Evolutionary conservation across 35 echinoderm and acorn worm genomes (phyloP).

Genomic region (Acanthaster planci): DNA sequence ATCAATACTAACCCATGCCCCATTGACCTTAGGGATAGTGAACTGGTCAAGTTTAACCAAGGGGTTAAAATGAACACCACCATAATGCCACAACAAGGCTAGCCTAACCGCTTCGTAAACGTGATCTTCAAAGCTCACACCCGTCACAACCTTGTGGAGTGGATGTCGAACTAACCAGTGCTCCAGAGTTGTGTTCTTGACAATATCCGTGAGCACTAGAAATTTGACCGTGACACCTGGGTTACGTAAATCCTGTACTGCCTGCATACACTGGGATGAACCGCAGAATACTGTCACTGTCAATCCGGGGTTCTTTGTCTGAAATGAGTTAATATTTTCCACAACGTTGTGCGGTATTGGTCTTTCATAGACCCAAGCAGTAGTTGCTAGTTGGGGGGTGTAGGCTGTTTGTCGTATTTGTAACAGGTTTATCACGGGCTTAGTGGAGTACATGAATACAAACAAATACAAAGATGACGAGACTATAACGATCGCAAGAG

Average conservation of each 20-base stretch:
- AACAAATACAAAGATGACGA: not conserved
- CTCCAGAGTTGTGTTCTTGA: not conserved
- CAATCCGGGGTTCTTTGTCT: not conserved
- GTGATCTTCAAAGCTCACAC: slow-evolving; percentile 8
- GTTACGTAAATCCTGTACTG: not conserved
- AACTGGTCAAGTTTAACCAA: not conserved
- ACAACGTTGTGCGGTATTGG: not conserved
- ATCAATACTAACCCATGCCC: not conserved
- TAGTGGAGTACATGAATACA: not conserved
- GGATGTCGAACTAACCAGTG: not conserved
- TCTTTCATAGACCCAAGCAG: not conserved
- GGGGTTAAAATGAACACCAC: not conserved
- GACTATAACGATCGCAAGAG: not conserved
- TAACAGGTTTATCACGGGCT: not conserved
- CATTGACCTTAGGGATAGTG: not conserved
- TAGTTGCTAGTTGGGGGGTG: not conserved
- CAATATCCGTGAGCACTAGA: not conserved
- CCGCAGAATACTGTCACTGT: not conserved
- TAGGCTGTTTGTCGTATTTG: not conserved
- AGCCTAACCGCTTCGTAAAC: not conserved
- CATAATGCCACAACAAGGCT: not conserved
- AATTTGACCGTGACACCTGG: not conserved
- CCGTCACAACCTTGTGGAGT: not conserved
- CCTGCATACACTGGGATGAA: not conserved
- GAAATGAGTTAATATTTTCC: not conserved